Evolutionary conservation across 2,888 invertebrate genomes (phyloP).

Genomic region (Bedellia somnulentella): DNA sequence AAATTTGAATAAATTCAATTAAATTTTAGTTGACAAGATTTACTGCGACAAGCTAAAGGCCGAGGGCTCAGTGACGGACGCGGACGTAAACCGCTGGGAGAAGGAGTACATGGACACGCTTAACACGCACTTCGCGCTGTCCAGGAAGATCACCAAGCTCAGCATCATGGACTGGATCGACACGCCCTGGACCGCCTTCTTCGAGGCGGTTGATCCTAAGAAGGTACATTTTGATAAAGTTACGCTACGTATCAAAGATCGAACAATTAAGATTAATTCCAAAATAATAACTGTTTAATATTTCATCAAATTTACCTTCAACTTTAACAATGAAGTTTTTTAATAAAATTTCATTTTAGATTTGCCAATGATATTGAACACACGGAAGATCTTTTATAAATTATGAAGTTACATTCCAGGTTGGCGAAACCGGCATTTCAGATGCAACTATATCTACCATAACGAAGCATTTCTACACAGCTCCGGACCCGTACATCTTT

Average conservation of each 20-base stretch:
- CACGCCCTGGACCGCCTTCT: conserved; percentile 92
- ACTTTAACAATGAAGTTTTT: too few relatives aligned
- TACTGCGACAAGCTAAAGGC: conserved; percentile 74
- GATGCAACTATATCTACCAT: conserved; percentile 28
- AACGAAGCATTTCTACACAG: conserved; percentile 30
- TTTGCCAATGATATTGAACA: too few relatives aligned
- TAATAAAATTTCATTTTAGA: too few relatives aligned
- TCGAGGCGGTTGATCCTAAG: conserved; percentile 79
- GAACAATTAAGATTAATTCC: too few relatives aligned
- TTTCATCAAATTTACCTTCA: too few relatives aligned
- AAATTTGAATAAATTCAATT: too few relatives aligned
- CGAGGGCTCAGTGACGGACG: conserved; percentile 71
- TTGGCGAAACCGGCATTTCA: conserved; percentile 33
- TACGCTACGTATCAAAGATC: background rate
- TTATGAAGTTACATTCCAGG: too few relatives aligned
- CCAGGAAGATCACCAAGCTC: conserved; percentile 43
- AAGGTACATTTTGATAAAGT: conserved; percentile 28
- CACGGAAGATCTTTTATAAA: too few relatives aligned
- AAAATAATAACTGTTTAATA: too few relatives aligned
- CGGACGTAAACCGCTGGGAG: conserved; percentile 62
- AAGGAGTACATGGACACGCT: conserved; percentile 43
- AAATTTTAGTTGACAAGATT: conserved; percentile 68
- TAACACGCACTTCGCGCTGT: conserved; percentile 41
- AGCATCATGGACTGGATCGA: conserved; percentile 93
- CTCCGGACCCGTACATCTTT: conserved; percentile 44